Evolutionary conservation across 2,888 invertebrate genomes (phyloP).

Genomic region (Therioaphis trifolii): DNA sequence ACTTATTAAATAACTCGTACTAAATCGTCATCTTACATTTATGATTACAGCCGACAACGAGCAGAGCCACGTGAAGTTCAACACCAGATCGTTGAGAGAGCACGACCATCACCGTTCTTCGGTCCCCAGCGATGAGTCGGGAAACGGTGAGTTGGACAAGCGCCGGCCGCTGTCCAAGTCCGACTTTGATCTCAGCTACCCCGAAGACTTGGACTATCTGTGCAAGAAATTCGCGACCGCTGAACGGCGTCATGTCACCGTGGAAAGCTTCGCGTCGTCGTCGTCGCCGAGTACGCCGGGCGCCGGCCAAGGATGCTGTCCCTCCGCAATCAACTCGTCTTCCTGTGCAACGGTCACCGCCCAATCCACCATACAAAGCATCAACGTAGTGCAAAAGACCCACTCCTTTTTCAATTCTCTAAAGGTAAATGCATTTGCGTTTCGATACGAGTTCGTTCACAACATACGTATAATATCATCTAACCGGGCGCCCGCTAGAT

Average conservation of each 20-base stretch:
- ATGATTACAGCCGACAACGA: slow-evolving; percentile 50
- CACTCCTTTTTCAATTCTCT: slow-evolving; percentile 85
- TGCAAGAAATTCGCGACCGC: slow-evolving; percentile 45
- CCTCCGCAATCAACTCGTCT: slow-evolving; percentile 51
- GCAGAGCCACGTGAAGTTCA: slow-evolving; percentile 50
- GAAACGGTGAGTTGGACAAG: slow-evolving; percentile 70
- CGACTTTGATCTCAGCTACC: slow-evolving; percentile 52
- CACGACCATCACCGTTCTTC: slow-evolving; percentile 69
- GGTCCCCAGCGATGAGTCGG: slow-evolving; percentile 69
- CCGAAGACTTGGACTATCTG: slow-evolving; percentile 46
- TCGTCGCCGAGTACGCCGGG: slow-evolving; percentile 57
- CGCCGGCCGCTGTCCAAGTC: slow-evolving; percentile 68
- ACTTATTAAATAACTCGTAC: too few species aligned
- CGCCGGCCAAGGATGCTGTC: slow-evolving; percentile 57
- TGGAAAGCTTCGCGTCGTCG: slow-evolving; percentile 51
- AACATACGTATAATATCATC: too few species aligned
- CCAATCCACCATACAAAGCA: slow-evolving; percentile 69
- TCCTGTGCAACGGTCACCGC: slow-evolving; percentile 69
- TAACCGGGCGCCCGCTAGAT: too few species aligned
- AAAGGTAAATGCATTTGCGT: slow-evolving; percentile 71
- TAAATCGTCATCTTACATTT: not conserved
- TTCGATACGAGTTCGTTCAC: too few species aligned
- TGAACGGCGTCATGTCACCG: slow-evolving; percentile 47
- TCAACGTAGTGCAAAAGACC: slow-evolving; percentile 82
- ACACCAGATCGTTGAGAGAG: slow-evolving; percentile 60